These are phyloP conservation scores for Drosophila dunni DNA, from an alignment of 1,140 invertebrate genomes.

Conservation along the genomic window DNA sequence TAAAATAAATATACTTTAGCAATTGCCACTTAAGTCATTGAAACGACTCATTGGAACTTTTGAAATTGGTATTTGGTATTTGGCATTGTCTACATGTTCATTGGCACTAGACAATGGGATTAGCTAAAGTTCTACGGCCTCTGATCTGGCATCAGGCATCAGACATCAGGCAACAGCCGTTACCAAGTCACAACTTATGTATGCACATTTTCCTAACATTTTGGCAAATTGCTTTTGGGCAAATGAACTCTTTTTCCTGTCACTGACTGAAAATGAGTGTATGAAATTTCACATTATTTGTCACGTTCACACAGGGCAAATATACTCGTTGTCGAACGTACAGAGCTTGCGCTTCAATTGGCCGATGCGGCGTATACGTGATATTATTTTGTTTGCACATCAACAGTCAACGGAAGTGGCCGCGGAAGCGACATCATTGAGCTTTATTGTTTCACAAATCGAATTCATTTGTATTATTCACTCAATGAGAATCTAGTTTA, in stretches of 20 bases:
- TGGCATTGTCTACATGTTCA: constrained; percentile 61
- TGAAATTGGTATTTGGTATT: constrained; percentile 67
- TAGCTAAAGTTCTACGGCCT: constrained; percentile 42
- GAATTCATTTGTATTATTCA: constrained; percentile 79
- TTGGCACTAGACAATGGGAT: constrained; percentile 34
- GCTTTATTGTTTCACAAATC: constrained; percentile 81
- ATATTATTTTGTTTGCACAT: constrained; percentile 72
- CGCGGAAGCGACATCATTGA: constrained; percentile 60
- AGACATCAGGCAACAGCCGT: neutral
- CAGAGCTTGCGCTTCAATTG: constrained; percentile 32
- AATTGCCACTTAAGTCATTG: constrained; percentile 72
- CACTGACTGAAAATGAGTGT: constrained; percentile 35
- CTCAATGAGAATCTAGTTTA: constrained; percentile 21
- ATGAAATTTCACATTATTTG: constrained; percentile 69
- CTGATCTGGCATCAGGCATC: constrained; percentile 31
- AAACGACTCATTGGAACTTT: constrained; percentile 62
- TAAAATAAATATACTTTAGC: constrained; percentile 78
- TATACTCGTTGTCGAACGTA: constrained; percentile 16
- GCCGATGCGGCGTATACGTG: constrained; percentile 63
- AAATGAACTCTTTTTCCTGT: constrained; percentile 61
- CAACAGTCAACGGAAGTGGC: constrained; percentile 60
- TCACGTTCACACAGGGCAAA: constrained; percentile 69
- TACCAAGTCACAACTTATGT: constrained; percentile 19
- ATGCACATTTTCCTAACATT: constrained; percentile 17
- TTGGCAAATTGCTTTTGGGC: constrained; percentile 15